Evolutionary conservation across 1,140 invertebrate species (phyloP), one percentile per base, ranked within the genome.

Genomic region (Heliothis virescens): DNA sequence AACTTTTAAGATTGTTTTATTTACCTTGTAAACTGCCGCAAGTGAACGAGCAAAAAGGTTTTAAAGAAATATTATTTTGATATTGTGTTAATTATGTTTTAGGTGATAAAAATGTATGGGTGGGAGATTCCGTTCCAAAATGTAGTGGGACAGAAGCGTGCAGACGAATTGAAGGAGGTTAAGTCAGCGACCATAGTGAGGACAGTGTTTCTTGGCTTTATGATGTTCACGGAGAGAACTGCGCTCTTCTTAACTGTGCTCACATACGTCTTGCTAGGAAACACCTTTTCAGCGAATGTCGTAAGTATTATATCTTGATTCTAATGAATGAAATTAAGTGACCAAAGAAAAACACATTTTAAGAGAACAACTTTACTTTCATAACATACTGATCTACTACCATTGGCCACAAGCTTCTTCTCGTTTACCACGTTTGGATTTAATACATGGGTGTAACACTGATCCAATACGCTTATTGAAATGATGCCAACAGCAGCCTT

Each of bases 71-170:
- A 50, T 59, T 5, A 47, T 41, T 63, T 63, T 18, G 5, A 41
- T 13, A 18, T 15, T 10, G 18, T 26, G 16, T 26, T 0, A 12
- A 9, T 59, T 81, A 26, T 41, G 57, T 89, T 89, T 59, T 84
- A 94, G 93, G 93, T 94, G 0, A 94, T 93, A 18, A 94, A 94
- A 89, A 93, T 94, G 92, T 97, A 97, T 82, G 96, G 97, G 0
- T 97, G 97, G 97, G 97, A 98, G 84, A 95, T 96, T 82, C 96
- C 97, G 0, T 97, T 97, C 82, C 93, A 95, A 72, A 95, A 95
- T 73, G 92, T 96, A 0, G 94, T 96, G 0, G 90, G 90, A 1
- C 16, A 87, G 1, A 95, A 94, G 50, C 87, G 97, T 41, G 81
- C 59, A 26, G 84, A 87, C 0, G 94, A 95, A 50, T 63, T 95